Conservation (phyloP, 2,113 vertebrate genomes). For the Pelecanoides urinatrix region DNA sequence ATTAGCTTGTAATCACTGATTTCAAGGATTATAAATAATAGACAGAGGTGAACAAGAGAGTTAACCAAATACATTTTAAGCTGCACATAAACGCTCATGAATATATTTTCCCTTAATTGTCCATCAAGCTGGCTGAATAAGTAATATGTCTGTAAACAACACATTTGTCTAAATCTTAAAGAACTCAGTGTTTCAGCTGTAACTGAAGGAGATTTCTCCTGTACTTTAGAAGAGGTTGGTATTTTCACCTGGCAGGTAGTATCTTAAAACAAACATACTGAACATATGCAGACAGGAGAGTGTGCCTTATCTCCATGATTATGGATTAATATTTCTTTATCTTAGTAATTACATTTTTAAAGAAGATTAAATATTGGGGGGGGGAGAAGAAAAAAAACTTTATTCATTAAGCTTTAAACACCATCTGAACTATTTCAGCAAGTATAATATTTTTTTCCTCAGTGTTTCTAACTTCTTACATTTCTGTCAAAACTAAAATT, state of each 20-base stretch:
- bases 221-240: not conserved
- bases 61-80: not conserved
- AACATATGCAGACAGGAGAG: not conserved
- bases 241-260: not conserved
- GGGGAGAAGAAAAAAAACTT: not conserved
- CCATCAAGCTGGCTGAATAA: too few relatives aligned
- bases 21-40: not conserved
- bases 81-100: not conserved
- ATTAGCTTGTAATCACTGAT: not conserved
- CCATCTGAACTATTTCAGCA: not conserved
- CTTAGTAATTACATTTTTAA: not conserved
- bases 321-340: not conserved
- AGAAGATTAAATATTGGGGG: not conserved
- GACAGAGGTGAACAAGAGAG: not conserved
- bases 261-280: not conserved
- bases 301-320: not conserved
- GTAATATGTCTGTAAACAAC: not conserved
- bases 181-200: not conserved
- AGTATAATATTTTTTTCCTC: not conserved
- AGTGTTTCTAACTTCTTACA: not conserved
- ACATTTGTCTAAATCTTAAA: not conserved
- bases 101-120: not conserved
- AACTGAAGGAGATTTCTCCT: not conserved
- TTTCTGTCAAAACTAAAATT: not conserved
- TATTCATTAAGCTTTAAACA: not conserved